phyloP scores from a whole-genome alignment of 2,113 vertebrate species.

The Oncorhynchus gorbuscha region DNA sequence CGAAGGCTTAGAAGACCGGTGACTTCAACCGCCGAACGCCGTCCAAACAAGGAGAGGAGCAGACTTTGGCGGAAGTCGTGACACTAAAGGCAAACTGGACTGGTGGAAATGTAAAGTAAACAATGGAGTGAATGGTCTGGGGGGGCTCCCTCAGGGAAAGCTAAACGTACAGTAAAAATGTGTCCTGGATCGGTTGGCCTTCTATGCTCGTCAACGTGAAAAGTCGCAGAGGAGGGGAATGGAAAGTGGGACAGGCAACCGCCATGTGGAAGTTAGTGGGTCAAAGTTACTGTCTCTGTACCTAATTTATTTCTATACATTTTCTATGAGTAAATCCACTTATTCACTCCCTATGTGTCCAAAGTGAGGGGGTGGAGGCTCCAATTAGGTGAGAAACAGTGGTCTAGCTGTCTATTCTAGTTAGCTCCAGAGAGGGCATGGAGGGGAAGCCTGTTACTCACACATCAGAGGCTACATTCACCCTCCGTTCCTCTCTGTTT shows the following conservation, averaged over 20 bases:
- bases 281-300: too few species aligned
- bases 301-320: too few species aligned
- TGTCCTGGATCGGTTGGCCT: neutral
- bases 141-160: neutral
- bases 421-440: neutral
- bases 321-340: too few species aligned
- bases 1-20: too few species aligned
- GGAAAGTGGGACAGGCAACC: too few species aligned
- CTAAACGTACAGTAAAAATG: neutral
- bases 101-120: conserved; percentile 8
- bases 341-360: too few species aligned
- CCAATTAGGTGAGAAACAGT: neutral
- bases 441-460: neutral
- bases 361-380: too few species aligned
- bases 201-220: neutral
- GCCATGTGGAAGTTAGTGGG: too few species aligned
- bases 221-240: neutral
- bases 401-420: too few species aligned
- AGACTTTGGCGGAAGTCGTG: too few species aligned
- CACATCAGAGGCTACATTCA: conserved; percentile 4
- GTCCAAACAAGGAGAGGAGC: too few species aligned
- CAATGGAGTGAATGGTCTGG: neutral
- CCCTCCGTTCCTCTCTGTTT: neutral
- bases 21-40: too few species aligned
- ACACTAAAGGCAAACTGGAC: neutral